These are phyloP conservation scores for Trachelipus rathkii DNA, from an alignment of 1,140 invertebrate genomes.

Conservation along the genomic window DNA sequence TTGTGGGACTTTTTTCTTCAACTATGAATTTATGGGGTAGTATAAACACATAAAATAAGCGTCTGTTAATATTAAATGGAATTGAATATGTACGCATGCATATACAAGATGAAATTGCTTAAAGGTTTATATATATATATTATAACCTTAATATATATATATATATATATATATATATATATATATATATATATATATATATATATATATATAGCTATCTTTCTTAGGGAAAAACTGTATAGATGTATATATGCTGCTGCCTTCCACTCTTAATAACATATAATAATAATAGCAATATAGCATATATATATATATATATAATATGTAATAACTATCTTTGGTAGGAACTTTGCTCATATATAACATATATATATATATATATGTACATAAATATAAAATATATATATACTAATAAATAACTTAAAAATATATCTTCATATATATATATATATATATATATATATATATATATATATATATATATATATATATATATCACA, in stretches of 20 bases:
- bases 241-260: no score
- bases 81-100: neutral
- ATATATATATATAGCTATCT: neutral
- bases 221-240: no score
- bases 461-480: neutral
- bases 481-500: neutral
- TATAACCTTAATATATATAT: no score
- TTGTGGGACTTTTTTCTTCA: neutral
- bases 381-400: neutral
- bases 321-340: neutral
- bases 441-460: slow-evolving; percentile 2
- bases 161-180: neutral
- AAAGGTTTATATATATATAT: no score
- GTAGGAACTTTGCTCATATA: neutral
- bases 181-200: slow-evolving; percentile 3
- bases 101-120: neutral
- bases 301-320: slow-evolving; percentile 2
- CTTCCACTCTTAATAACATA: no score
- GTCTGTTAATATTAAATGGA: neutral
- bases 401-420: no score
- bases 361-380: neutral
- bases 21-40: no score
- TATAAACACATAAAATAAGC: no score
- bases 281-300: no score
- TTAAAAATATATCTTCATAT: no score